A percentile compares a stretch with the other conserved stretches of the same genome.
phyloP scores from a whole-genome alignment of 2,113 vertebrate genomes.

The Podocnemis expansa region DNA sequence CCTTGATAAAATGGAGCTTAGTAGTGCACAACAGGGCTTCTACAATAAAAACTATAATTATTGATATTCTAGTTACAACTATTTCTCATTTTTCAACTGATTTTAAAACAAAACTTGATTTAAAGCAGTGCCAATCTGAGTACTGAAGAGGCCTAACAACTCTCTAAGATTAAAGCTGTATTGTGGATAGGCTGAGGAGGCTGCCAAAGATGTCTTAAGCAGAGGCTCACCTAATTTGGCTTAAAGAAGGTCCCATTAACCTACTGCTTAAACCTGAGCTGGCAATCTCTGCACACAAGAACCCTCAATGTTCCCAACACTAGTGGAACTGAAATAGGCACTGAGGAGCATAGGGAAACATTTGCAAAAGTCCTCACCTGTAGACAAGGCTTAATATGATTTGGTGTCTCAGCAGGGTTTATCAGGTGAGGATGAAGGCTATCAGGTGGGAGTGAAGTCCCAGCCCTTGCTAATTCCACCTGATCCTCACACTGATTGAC shows the following conservation, averaged over 20 bases:
- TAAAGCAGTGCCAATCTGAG: fast-evolving
- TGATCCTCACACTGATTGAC: not conserved
- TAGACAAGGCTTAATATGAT: not conserved
- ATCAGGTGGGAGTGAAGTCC: fast-evolving
- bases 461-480: not conserved
- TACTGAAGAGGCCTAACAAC: not conserved
- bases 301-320: not conserved
- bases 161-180: not conserved
- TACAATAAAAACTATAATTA: too few relatives aligned
- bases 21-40: too few relatives aligned
- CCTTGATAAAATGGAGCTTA: not conserved
- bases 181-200: too few relatives aligned
- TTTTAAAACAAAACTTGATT: not conserved
- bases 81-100: too few relatives aligned
- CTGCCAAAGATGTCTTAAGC: not conserved
- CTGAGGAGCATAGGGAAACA: fast-evolving
- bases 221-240: fast-evolving
- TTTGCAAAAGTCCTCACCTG: not conserved
- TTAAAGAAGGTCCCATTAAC: not conserved
- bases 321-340: not conserved
- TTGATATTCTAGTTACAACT: too few relatives aligned
- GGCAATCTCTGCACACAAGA: fast-evolving
- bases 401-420: not conserved
- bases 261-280: fast-evolving
- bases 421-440: fast-evolving